phyloP scores from a whole-genome alignment of 2,888 invertebrate species.

The Reticulitermes lucifugus region DNA sequence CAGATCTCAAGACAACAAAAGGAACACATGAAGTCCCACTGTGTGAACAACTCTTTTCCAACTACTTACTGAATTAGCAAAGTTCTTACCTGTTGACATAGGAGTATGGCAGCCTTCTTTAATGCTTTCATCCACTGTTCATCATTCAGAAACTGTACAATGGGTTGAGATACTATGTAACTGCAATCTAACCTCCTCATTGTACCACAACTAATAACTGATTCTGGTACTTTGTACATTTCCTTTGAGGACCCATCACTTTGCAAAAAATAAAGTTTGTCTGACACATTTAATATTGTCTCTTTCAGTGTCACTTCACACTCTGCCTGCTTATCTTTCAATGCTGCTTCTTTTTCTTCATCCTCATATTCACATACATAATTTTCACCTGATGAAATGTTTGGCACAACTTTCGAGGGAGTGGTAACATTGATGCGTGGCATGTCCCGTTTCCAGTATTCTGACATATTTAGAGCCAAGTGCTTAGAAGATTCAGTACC shows the following conservation, averaged over 20 bases:
- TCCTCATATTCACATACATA: not conserved
- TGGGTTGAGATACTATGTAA: slow-evolving; percentile 56
- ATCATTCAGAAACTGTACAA: slow-evolving; percentile 68
- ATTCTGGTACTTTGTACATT: not conserved
- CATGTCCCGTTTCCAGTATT: not conserved
- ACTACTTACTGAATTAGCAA: too few species aligned
- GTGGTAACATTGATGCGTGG: not conserved
- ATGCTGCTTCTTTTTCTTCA: not conserved
- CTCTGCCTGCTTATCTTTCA: too few species aligned
- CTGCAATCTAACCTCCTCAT: not conserved
- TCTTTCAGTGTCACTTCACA: not conserved
- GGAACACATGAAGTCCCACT: too few species aligned
- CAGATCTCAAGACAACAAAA: too few species aligned
- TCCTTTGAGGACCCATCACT: not conserved
- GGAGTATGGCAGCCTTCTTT: slow-evolving; percentile 62
- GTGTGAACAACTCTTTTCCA: too few species aligned
- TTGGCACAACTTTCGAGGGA: not conserved
- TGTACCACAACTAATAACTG: not conserved
- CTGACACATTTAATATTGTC: not conserved
- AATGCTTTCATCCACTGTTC: slow-evolving; percentile 64
- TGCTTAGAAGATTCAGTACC: too few species aligned
- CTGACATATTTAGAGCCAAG: too few species aligned
- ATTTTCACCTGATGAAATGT: too few species aligned
- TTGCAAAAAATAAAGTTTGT: not conserved
- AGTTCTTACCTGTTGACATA: slow-evolving; percentile 59